These are phyloP conservation scores for Laticauda colubrina DNA, from an alignment of 2,113 vertebrate genomes.

Conservation along the genomic window DNA sequence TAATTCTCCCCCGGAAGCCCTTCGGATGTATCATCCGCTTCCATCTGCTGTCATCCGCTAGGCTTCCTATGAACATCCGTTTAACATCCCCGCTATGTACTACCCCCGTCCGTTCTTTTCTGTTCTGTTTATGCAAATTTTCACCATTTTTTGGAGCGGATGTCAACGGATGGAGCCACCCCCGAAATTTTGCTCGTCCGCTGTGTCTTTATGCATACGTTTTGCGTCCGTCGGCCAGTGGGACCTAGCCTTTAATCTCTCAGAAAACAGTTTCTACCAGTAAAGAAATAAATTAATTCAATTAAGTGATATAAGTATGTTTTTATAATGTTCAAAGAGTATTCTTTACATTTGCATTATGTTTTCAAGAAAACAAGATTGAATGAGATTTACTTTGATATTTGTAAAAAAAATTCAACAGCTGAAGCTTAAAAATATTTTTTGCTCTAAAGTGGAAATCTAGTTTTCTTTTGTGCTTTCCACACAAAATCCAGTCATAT, in stretches of 20 bases:
- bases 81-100: too few relatives aligned
- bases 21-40: too few relatives aligned
- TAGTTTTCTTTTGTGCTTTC: constrained; percentile 1
- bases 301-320: background rate
- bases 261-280: background rate
- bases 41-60: too few relatives aligned
- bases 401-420: background rate
- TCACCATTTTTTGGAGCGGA: too few relatives aligned
- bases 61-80: too few relatives aligned
- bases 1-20: too few relatives aligned
- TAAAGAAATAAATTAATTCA: background rate
- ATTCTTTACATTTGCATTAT: background rate
- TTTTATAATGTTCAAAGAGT: background rate
- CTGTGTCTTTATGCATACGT: too few relatives aligned
- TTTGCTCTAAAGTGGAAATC: background rate
- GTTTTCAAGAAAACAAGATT: background rate
- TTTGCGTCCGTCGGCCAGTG: too few relatives aligned
- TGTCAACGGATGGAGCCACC: too few relatives aligned
- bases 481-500: constrained; percentile 9
- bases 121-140: too few relatives aligned
- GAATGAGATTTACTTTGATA: background rate
- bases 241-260: background rate
- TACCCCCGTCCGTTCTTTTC: too few relatives aligned
- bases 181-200: too few relatives aligned
- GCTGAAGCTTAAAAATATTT: background rate